A percentile compares a stretch with the other conserved stretches of the same genome.
phyloP scores from a whole-genome alignment of 2,797 vertebrate genomes.

The Brachyrhaphis roseni region DNA sequence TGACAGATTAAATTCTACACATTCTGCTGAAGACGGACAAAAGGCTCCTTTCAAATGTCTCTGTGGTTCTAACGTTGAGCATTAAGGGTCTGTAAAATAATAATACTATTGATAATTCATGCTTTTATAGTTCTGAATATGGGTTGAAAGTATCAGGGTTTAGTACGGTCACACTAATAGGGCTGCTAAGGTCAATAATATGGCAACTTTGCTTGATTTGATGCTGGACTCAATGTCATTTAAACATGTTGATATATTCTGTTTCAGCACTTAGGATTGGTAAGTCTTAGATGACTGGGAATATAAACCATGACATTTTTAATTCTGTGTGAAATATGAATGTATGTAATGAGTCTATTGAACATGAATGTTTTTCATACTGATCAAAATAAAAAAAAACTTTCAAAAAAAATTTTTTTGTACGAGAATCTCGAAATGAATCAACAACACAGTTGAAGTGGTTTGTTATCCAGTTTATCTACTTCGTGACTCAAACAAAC shows the following conservation, averaged over 20 bases:
- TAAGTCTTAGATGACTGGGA: neutral
- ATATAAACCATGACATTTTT: neutral
- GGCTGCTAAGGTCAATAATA: neutral
- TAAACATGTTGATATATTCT: neutral
- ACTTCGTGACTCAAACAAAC: neutral
- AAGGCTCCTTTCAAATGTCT: neutral
- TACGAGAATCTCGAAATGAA: neutral
- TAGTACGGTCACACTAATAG: neutral
- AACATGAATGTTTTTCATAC: neutral
- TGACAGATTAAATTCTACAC: neutral
- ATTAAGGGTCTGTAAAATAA: neutral
- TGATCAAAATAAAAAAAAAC: neutral
- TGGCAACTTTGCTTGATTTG: neutral
- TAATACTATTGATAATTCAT: no score
- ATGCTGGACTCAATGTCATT: neutral
- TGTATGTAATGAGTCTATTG: no score
- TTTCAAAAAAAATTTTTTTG: neutral
- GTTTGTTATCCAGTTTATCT: neutral
- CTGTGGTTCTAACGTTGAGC: neutral
- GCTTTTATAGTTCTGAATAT: neutral
- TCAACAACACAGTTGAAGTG: neutral
- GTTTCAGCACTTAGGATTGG: no score
- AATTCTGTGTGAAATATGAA: neutral
- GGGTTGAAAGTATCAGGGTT: neutral
- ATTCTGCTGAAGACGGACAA: neutral